Conservation (phyloP, 2,888 invertebrate species). For the Drosophila siamana region DNA sequence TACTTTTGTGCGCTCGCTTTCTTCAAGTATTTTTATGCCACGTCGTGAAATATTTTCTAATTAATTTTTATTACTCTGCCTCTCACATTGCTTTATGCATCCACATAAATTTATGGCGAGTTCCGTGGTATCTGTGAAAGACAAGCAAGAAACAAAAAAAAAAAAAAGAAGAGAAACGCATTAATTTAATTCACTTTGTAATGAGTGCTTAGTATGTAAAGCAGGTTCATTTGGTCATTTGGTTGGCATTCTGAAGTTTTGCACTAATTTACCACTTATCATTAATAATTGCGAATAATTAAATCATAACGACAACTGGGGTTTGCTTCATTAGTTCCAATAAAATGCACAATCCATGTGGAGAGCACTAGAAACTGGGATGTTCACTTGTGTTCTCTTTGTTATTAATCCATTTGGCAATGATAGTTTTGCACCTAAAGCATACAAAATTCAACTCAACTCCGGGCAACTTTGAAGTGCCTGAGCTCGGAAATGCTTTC, state of each 20-base stretch:
- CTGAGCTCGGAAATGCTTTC: constrained; percentile 10
- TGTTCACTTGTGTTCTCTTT: neutral
- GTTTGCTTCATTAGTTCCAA: neutral
- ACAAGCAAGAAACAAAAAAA: neutral
- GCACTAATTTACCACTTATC: neutral
- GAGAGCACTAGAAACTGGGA: neutral
- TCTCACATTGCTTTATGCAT: constrained; percentile 25
- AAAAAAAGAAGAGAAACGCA: neutral
- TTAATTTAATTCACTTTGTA: constrained; percentile 9
- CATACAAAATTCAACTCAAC: constrained; percentile 11
- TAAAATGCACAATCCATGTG: neutral
- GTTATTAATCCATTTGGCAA: constrained; percentile 5
- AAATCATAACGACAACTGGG: too few relatives aligned
- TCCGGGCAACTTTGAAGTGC: constrained; percentile 19
- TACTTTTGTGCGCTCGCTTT: constrained; percentile 41
- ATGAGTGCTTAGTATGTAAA: constrained; percentile 11
- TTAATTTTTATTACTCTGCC: constrained; percentile 60
- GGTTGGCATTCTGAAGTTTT: neutral
- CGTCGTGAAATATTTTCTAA: constrained; percentile 60
- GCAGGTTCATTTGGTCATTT: constrained; percentile 3
- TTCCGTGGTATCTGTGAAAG: constrained; percentile 20
- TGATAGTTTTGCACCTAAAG: constrained; percentile 11
- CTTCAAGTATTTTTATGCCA: constrained; percentile 42
- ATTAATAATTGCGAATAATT: neutral
- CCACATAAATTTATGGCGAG: constrained; percentile 25